Base-by-base conservation (phyloP, 2,888 invertebrate species). In the Prosopocoilus inquinatus region DNA sequence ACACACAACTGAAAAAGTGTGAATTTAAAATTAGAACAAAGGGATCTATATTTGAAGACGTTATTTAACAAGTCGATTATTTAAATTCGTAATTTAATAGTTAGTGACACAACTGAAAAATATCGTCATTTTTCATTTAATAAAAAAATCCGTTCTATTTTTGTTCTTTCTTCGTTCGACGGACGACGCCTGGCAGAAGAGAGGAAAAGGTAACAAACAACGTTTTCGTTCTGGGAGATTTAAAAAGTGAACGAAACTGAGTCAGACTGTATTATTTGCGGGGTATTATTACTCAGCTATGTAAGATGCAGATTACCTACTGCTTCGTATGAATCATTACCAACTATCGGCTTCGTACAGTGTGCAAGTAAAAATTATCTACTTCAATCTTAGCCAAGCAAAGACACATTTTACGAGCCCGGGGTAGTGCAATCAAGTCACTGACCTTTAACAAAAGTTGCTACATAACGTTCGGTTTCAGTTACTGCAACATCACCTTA, bases 301-400 rank as follows among this genome's bases (percentile, higher is more conserved):
- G 16, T 11, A 9, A 15, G 16, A 15, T 13, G 13, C 41, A 41
- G 12, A 41, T 13, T 16, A 12, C 12, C 11, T 41, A 41, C 41
- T 41, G 16, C 20, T 28, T 28, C 20, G 20, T 28, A 28, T 28
- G 20, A 28, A 28, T 28, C 20, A 28, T 28, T 28, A 28, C 20
- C 20, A 28, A 28, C 5, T 28, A 28, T 28, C 20, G 20, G 20
- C 20, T 28, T 28, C 20, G 20, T 28, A 28, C 20, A 28, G 20
- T 28, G 20, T 28, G 20, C 15, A 41, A 41, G 12, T 11, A 41
- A 16, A 41, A 41, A 41, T 41, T 41, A 41, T 41, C 16, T 41
- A 41, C 41, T 41, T 16, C 41, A 41, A 41, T 47, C 20, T 32
- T 47, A 47, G 47, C 15, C 47, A 47, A 47, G 35, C 15, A 33